A percentile compares a stretch with the other conserved stretches of the same genome.
Conservation (phyloP, 35 echinoderm and acorn worm genomes). For the Apostichopus parvimensis region DNA sequence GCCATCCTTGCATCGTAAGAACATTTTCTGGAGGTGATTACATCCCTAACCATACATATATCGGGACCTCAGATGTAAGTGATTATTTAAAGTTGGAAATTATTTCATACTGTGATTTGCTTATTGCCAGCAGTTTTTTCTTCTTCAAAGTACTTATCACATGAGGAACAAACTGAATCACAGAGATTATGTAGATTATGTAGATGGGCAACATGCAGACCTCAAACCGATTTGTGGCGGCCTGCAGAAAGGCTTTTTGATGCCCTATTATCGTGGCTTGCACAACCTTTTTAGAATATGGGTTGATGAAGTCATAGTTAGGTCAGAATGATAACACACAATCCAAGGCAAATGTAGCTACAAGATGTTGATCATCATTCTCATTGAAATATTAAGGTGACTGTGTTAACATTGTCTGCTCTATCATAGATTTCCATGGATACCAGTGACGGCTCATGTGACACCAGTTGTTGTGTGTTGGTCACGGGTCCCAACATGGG, state of each 20-base stretch:
- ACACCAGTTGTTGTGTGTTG: slow-evolving; percentile 80
- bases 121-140: neutral
- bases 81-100: neutral
- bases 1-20: slow-evolving; percentile 83
- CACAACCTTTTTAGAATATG: no score
- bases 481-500: slow-evolving; percentile 99
- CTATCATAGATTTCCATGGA: slow-evolving; percentile 67
- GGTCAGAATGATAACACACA: no score
- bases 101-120: neutral
- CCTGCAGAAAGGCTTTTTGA: no score
- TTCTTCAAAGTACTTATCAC: neutral
- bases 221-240: no score
- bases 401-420: neutral
- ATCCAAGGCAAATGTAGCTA: no score
- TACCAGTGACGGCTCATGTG: slow-evolving; percentile 17
- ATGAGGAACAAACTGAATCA: no score
- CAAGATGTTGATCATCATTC: no score
- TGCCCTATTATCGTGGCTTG: no score
- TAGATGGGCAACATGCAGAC: no score
- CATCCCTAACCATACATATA: slow-evolving; percentile 90
- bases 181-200: neutral
- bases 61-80: slow-evolving; percentile 80
- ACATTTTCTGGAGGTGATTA: slow-evolving; percentile 90
- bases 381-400: no score
- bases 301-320: neutral